phyloP scores from a whole-genome alignment of 2,113 vertebrate species.

The Podarcis muralis region DNA sequence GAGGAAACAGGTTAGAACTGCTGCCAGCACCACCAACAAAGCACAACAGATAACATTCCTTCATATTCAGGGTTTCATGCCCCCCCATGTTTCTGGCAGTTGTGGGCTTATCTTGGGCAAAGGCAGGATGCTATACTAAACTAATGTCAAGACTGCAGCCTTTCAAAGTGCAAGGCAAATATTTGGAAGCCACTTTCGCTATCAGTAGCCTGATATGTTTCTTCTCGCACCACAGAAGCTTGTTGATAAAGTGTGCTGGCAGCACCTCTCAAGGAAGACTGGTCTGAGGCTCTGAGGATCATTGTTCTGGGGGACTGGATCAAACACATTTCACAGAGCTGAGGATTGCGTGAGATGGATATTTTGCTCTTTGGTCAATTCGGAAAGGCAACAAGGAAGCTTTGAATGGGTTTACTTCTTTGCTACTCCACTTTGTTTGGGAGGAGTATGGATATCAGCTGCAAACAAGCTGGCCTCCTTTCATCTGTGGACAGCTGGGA shows the following conservation, averaged over 20 bases:
- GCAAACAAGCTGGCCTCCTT: not conserved
- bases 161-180: not conserved
- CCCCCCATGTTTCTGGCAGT: not conserved
- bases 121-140: not conserved
- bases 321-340: not conserved
- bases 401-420: not conserved
- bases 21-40: not conserved
- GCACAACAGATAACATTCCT: not conserved
- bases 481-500: constrained; percentile 26
- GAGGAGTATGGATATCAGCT: not conserved
- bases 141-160: not conserved
- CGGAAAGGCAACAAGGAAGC: not conserved
- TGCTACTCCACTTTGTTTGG: not conserved
- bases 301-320: not conserved
- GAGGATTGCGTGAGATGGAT: not conserved
- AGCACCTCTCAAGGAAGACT: not conserved
- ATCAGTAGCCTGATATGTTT: not conserved
- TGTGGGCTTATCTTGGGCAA: not conserved
- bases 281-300: not conserved
- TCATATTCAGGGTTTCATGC: not conserved
- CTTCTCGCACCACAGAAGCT: not conserved
- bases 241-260: not conserved
- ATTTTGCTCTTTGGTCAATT: not conserved
- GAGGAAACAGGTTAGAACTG: too few relatives aligned
- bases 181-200: not conserved